Base-by-base conservation (phyloP, 2,797 vertebrate genomes). In the Oreonectes daqikongensis region DNA sequence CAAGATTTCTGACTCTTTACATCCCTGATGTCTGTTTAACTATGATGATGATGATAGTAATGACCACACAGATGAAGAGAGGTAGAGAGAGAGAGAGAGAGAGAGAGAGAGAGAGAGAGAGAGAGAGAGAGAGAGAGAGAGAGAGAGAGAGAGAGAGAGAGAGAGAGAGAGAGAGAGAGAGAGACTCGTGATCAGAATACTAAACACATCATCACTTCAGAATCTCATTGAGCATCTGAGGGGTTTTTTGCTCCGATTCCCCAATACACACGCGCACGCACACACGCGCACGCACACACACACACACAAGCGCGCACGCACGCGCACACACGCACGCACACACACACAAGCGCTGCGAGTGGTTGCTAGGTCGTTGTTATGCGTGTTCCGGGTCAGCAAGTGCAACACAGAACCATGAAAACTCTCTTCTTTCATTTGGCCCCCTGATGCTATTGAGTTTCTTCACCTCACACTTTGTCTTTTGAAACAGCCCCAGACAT, bases 171-270 rank as follows among this genome's bases (percentile, higher is more conserved):
- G 28, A 30, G 28, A 30, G 28, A 30, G 28, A 30, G 28, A 30
- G 28, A 2, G 28, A 30, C n/a, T n/a, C n/a, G 28, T 2, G 28
- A 30, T 1, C 32, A 32, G 1, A 6, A 7, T 5, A 8, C 32
- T 32, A 32, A 32, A 6, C 32, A 30, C 5, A 5, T 32, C 32
- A 7, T 32, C 0, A 32, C 5, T 0, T 32, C 8, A 32, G 5
- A 32, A 32, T 32, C 30, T 6, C 30, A 32, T 6, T 32, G 30
- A 77, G 69, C 79, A 30, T 81, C 42, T 64, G 72, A 53, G 32
- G 50, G 40, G 46, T 4, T 70, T 50, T 75, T 60, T 22, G 10
- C 28, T 44, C 26, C 22, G 20, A 9, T 52, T 50, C 6, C 48
- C n/a, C 18, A 50, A 22, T 12, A 22, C 20, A 48, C 46, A 48